A percentile compares a stretch with the other conserved stretches of the same genome.
Conservation (phyloP, 1,140 invertebrate genomes). For the Cydia pomonella region DNA sequence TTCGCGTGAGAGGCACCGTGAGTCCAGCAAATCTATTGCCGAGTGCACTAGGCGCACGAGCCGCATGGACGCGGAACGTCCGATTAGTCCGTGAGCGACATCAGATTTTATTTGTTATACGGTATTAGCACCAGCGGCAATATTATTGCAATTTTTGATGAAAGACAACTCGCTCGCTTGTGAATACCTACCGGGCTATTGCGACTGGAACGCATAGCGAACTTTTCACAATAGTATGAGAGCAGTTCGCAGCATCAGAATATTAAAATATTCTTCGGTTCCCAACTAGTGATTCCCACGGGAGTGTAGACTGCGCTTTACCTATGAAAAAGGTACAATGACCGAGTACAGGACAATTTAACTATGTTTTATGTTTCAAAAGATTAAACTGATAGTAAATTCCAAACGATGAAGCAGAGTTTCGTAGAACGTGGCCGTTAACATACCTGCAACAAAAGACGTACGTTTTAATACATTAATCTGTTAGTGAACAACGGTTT, state of each 20-base stretch:
- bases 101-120: no score
- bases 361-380: slow-evolving; percentile 11
- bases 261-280: slow-evolving; percentile 3
- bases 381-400: slow-evolving; percentile 24
- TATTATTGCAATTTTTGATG: background rate
- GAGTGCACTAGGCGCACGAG: no score
- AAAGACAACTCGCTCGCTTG: background rate
- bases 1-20: no score
- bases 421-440: slow-evolving; percentile 16
- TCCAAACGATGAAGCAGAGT: slow-evolving; percentile 16
- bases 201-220: background rate
- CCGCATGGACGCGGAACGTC: no score
- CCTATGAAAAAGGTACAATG: slow-evolving; percentile 17
- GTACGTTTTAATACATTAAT: slow-evolving; percentile 18
- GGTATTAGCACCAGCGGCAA: no score
- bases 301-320: slow-evolving; percentile 10
- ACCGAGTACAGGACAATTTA: slow-evolving; percentile 20
- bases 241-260: slow-evolving; percentile 9
- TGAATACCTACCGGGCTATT: background rate
- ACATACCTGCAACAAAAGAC: slow-evolving; percentile 32
- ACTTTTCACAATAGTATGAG: slow-evolving; percentile 3
- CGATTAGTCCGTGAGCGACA: no score
- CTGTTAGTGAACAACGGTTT: slow-evolving; percentile 1
- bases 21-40: no score
- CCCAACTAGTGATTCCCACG: slow-evolving; percentile 1